Conservation (phyloP, 2,797 vertebrate genomes). For the Dendrocincla tyrannina region DNA sequence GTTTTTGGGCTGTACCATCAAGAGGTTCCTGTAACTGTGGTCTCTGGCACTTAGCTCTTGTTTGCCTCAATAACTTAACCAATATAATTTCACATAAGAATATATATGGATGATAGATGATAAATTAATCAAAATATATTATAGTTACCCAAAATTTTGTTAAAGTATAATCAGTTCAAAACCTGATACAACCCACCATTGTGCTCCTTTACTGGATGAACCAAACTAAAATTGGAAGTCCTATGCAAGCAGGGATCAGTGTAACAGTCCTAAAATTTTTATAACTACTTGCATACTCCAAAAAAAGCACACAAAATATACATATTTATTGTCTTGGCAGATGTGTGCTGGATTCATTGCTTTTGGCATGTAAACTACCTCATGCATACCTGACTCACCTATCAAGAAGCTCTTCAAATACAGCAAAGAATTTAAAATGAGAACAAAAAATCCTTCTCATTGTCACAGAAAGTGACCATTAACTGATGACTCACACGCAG, state of each 20-base stretch:
- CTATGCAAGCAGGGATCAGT: not conserved
- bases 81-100: not conserved
- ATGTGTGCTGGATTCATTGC: not conserved
- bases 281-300: not conserved
- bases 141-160: not conserved
- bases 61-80: not conserved
- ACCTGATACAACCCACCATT: not conserved
- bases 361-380: not conserved
- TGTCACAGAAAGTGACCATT: conserved; percentile 22
- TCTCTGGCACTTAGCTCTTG: not conserved
- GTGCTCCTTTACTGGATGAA: not conserved
- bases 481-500: conserved; percentile 29
- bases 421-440: conserved; percentile 29
- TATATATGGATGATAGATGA: not conserved
- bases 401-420: conserved; percentile 1
- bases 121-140: not conserved
- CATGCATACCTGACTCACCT: not conserved
- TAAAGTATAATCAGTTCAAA: not conserved
- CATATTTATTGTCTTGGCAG: not conserved
- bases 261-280: not conserved
- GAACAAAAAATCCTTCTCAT: conserved; percentile 6
- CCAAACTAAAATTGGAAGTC: not conserved
- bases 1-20: not conserved
- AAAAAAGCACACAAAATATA: not conserved
- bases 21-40: not conserved